Conservation (phyloP, 2,888 invertebrate genomes). For the Diarsia dahlii region DNA sequence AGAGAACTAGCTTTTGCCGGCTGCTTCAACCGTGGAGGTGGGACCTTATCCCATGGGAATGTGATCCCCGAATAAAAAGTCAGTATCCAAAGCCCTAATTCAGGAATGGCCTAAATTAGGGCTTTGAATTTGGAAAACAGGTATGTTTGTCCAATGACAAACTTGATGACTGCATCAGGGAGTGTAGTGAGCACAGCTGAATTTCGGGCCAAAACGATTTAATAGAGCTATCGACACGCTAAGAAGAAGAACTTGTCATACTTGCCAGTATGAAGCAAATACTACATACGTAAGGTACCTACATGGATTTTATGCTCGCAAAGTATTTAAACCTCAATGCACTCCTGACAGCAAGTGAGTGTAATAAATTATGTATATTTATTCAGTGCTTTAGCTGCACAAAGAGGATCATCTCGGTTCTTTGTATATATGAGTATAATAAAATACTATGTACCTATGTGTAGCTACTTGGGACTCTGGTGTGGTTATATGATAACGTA, state of each 20-base stretch:
- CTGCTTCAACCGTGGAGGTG: not conserved
- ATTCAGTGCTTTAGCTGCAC: slow-evolving; percentile 33
- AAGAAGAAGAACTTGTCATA: not conserved
- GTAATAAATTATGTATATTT: slow-evolving; percentile 35
- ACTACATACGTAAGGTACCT: not conserved
- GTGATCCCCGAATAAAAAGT: not conserved
- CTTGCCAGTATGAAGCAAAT: not conserved
- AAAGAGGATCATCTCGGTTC: slow-evolving; percentile 44
- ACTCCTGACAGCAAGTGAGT: slow-evolving; percentile 28
- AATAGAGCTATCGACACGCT: too few species aligned
- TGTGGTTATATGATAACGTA: not conserved
- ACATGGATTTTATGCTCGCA: not conserved
- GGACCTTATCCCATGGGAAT: not conserved
- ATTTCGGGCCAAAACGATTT: too few species aligned
- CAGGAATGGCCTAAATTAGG: not conserved
- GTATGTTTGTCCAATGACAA: not conserved
- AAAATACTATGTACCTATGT: not conserved
- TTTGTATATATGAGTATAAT: slow-evolving; percentile 20
- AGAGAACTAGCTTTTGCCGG: too few species aligned
- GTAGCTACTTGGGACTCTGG: not conserved
- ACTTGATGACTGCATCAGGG: too few species aligned
- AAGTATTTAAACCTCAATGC: slow-evolving; percentile 34
- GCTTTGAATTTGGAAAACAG: too few species aligned
- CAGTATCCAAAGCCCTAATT: not conserved
- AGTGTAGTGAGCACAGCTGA: too few species aligned